Evolutionary conservation across 2,797 vertebrate species (phyloP).

Genomic region (Setipinna tenuifilis): DNA sequence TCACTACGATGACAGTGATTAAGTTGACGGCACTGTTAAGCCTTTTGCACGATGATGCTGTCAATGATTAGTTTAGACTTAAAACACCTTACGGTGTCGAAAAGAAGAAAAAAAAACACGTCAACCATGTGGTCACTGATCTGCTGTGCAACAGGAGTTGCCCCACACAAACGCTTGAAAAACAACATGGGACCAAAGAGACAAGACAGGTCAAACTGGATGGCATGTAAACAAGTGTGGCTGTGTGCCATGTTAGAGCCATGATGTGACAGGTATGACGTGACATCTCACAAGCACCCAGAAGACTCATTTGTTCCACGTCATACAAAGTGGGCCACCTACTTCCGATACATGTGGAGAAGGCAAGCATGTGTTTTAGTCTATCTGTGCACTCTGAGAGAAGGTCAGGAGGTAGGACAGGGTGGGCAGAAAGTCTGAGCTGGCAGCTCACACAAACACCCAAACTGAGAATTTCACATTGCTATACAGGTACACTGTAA

Average conservation of each 20-base stretch:
- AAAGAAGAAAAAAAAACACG: not conserved
- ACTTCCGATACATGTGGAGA: not conserved
- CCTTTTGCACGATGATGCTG: not conserved
- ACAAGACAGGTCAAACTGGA: not conserved
- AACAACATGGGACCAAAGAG: not conserved
- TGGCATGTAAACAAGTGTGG: not conserved
- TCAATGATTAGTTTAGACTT: not conserved
- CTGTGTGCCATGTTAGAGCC: not conserved
- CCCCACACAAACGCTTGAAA: not conserved
- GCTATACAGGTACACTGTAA: not conserved
- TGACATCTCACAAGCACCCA: constrained; percentile 1
- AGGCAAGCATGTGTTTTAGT: not conserved
- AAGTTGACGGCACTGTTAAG: not conserved
- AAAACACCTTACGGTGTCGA: not conserved
- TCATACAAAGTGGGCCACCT: not conserved
- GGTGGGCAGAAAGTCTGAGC: not conserved
- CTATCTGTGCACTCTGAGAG: not conserved
- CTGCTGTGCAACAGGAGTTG: not conserved
- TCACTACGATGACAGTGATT: constrained; percentile 1
- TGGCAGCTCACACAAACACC: not conserved
- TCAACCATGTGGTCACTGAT: not conserved
- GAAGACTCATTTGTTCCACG: not conserved
- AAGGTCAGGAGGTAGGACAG: not conserved
- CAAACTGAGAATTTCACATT: not conserved
- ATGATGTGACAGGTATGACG: not conserved